Conservation (phyloP, 2,888 invertebrate genomes). For the Phalera bucephala region DNA sequence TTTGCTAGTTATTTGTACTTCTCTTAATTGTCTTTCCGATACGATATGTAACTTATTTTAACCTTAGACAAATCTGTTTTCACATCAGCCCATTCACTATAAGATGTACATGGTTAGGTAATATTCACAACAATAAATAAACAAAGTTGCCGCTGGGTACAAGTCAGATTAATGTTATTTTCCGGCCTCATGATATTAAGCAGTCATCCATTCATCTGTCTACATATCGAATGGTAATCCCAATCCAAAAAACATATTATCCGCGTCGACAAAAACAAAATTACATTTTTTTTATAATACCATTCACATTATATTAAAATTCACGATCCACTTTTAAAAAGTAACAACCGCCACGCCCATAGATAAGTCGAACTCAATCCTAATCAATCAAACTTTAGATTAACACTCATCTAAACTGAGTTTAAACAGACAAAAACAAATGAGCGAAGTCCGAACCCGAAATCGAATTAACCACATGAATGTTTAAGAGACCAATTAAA, state of each 20-base stretch:
- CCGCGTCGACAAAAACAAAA: constrained; percentile 32
- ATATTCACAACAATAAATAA: too few species aligned
- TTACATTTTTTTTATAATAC: constrained; percentile 24
- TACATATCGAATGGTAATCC: neutral
- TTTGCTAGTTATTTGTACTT: too few species aligned
- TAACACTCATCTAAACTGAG: constrained; percentile 63
- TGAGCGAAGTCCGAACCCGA: constrained; percentile 59
- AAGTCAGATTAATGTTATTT: too few species aligned
- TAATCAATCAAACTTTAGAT: constrained; percentile 79
- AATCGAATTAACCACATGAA: constrained; percentile 78
- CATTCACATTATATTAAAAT: constrained; percentile 41
- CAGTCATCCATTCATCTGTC: neutral
- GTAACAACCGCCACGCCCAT: constrained; percentile 55
- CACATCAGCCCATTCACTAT: too few species aligned
- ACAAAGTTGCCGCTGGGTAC: too few species aligned
- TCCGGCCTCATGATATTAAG: too few species aligned
- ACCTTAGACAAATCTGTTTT: too few species aligned
- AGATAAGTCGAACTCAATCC: constrained; percentile 53
- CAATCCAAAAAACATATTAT: constrained; percentile 20
- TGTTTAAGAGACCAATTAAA: constrained; percentile 82
- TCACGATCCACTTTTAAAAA: constrained; percentile 46
- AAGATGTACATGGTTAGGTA: too few species aligned
- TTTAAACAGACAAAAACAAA: constrained; percentile 71
- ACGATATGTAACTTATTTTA: too few species aligned
- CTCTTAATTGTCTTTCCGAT: too few species aligned